Evolutionary conservation across 2,113 vertebrate species (phyloP), one percentile per base, ranked within the genome.

Genomic region (Channa maculata): DNA sequence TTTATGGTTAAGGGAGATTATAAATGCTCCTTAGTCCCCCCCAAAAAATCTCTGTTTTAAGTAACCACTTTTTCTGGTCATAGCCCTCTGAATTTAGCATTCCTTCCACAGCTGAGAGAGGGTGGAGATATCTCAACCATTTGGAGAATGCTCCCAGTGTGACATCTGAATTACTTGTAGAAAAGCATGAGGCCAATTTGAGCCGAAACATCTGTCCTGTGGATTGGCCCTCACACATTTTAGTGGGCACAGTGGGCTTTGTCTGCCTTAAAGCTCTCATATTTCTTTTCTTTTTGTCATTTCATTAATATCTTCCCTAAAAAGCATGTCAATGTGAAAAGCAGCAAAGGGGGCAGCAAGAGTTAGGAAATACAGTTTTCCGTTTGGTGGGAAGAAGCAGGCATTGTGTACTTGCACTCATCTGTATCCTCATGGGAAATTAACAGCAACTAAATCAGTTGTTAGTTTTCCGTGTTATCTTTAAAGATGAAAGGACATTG

Each of bases 401-500:
- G 33, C 64, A 5, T 70, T 89, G 83, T 86, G 82, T 79, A 77
- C 75, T 75, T 33, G n/a, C 62, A 44, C 78, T 86, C 65, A 64
- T 86, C 81, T 85, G 81, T 75, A 58, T 71, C 77, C 84, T 81
- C 83, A 49, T 76, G 83, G 74, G 86, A 88, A 90, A 86, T 88
- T 83, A 85, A 88, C 83, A 84, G 84, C 73, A 64, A 75, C 85
- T 82, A 84, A 79, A 87, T 88, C 79, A 80, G 83, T 88, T 86
- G 83, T 79, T 86, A 52, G 86, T 70, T 85, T 88, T 88, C 82
- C 83, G 77, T 86, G 90, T 91, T 91, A 80, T 91, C 87, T 92
- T 88, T 89, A 82, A 85, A 92, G 90, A 92, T 89, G 84, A 91
- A 92, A 92, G 81, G 68, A 72, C 76, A 71, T 71, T 34, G 71